Conservation (phyloP, 2,113 vertebrate species). For the Hypocryptadius cinnamomeus region DNA sequence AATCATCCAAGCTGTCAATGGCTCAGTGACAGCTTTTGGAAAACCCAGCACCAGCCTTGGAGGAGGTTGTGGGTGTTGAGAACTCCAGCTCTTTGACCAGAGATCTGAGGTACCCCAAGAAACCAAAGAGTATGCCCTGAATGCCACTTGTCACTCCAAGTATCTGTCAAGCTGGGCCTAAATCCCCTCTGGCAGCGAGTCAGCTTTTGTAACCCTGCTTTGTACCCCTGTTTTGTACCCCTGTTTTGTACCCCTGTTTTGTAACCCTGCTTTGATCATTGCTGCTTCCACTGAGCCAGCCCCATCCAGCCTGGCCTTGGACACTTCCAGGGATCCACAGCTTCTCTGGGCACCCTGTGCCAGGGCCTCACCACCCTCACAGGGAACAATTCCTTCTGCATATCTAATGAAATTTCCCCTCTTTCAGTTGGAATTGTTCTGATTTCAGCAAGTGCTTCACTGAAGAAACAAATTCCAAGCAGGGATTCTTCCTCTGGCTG, state of each 20-base stretch:
- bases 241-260: background rate
- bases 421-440: background rate
- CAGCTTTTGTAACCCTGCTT: background rate
- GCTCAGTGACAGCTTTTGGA: background rate
- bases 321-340: background rate
- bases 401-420: background rate
- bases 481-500: background rate
- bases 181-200: background rate
- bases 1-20: background rate
- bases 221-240: background rate
- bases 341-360: background rate
- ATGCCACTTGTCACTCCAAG: background rate
- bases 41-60: background rate
- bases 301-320: rapidly evolving
- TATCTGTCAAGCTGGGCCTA: background rate
- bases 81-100: background rate
- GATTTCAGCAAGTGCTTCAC: background rate
- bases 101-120: background rate
- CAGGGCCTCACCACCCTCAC: background rate
- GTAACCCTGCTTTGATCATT: background rate
- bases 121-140: background rate
- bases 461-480: background rate
- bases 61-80: background rate
- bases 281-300: background rate
- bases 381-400: background rate